Base-by-base conservation (phyloP, 2,113 vertebrate species). In the Pyxicephalus adspersus region DNA sequence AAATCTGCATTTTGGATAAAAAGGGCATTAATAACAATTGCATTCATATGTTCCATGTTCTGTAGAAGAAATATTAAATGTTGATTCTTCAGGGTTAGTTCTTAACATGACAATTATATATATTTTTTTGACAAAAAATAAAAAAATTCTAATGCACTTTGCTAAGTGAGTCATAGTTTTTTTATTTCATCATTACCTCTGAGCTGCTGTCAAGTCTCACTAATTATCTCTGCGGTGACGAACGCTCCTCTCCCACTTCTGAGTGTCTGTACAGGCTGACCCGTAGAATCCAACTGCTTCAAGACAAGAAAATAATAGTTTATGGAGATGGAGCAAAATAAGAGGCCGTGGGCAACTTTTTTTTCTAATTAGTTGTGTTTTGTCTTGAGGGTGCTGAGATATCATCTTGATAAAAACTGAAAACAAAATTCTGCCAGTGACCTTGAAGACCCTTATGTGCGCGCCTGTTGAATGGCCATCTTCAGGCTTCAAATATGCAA, bases 221-320 rank as follows among this genome's bases (percentile, higher is more conserved):
- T 63, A 76, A 76, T 76, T 76, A 76, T 76, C 57, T 76, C 58
- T n/a, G 34, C 31, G 19, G 60, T 29, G 15, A 60, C 29, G 34
- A 45, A 61, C 31, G 22, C 26, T 73, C 19, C 51, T 25, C 72
- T 23, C 57, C 57, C 22, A 75, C 55, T 45, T 17, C 7, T 76
- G 58, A 29, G 26, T 76, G 3, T n/a, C n/a, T 31, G 18, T 58
- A 74, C 20, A 28, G 19, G 55, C 71, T 74, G 71, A 74, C 71
- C 55, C 38, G 29, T 9, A 5, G 28, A 22, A 74, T 38, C 23
- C 13, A 15, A 31, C 54, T 23, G 71, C 31, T 6, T 16, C n/a
- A 34, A 38, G 71, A 74, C 52, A 72, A 19, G 54, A 51, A 58
- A 73, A 74, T 58, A 74, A 38, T 31, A 74, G 19, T 60, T 74